Conservation (phyloP, 2,797 vertebrate species). For the Prunella strophiata region DNA sequence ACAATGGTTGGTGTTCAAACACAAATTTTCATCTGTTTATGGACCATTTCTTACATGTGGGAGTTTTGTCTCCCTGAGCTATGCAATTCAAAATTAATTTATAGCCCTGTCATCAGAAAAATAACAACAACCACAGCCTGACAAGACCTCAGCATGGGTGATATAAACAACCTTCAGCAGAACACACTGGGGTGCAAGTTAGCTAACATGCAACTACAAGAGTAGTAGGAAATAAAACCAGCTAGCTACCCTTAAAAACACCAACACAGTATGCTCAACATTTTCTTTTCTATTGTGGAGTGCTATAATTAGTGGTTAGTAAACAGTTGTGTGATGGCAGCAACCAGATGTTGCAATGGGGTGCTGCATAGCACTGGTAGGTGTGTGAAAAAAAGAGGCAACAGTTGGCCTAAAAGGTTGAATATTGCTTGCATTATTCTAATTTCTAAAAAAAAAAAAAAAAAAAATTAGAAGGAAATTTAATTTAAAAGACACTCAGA, state of each 20-base stretch:
- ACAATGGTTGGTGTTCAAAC: neutral
- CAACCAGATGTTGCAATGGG: neutral
- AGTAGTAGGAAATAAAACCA: neutral
- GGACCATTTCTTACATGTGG: neutral
- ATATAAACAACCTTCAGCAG: neutral
- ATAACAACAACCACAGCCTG: neutral
- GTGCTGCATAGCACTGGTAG: neutral
- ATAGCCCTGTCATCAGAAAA: neutral
- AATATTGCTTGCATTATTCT: neutral
- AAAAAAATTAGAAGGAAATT: neutral
- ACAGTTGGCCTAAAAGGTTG: neutral
- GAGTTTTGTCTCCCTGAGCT: neutral
- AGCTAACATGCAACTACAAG: neutral
- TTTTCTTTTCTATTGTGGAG: neutral
- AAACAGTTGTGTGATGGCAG: neutral
- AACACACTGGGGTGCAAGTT: neutral
- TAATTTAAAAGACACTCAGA: neutral
- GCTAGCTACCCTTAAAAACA: neutral
- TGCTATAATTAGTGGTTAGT: neutral
- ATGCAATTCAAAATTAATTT: neutral
- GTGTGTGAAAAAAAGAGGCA: neutral
- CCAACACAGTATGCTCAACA: neutral
- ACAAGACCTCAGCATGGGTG: neutral
- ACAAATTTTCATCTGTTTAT: neutral
- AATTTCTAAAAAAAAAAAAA: neutral